Evolutionary conservation across 2,888 invertebrate genomes (phyloP).

Genomic region (Belgica antarctica): DNA sequence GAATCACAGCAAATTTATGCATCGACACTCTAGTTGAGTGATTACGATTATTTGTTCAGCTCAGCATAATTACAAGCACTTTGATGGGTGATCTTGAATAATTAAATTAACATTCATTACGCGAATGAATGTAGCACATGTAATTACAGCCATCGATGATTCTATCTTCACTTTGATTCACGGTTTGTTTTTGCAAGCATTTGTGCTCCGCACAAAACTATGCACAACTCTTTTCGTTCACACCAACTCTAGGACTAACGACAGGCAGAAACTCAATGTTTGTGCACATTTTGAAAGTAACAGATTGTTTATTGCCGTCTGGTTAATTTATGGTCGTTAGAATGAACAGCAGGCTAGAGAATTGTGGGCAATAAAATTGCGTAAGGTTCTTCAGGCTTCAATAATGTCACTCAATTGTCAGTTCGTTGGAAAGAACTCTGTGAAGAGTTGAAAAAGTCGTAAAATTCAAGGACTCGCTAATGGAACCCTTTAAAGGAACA

Average conservation of each 20-base stretch:
- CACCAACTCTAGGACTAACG: neutral
- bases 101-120: neutral
- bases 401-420: neutral
- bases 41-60: neutral
- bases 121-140: neutral
- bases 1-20: neutral
- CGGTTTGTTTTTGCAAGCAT: no score
- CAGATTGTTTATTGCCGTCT: neutral
- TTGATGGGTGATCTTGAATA: neutral
- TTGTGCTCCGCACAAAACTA: neutral
- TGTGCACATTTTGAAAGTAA: neutral
- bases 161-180: no score
- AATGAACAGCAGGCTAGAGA: no score
- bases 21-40: neutral
- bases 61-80: neutral
- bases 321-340: constrained; percentile 22
- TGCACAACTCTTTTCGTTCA: constrained; percentile 19
- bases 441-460: neutral
- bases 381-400: constrained; percentile 18
- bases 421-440: neutral
- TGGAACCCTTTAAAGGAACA: neutral
- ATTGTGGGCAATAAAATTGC: constrained; percentile 35
- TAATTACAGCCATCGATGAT: neutral
- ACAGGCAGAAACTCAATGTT: neutral
- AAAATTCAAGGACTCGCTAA: constrained; percentile 29